These are phyloP conservation scores for Wasmannia auropunctata DNA, from an alignment of 1,140 invertebrate species.

Conservation along the genomic window DNA sequence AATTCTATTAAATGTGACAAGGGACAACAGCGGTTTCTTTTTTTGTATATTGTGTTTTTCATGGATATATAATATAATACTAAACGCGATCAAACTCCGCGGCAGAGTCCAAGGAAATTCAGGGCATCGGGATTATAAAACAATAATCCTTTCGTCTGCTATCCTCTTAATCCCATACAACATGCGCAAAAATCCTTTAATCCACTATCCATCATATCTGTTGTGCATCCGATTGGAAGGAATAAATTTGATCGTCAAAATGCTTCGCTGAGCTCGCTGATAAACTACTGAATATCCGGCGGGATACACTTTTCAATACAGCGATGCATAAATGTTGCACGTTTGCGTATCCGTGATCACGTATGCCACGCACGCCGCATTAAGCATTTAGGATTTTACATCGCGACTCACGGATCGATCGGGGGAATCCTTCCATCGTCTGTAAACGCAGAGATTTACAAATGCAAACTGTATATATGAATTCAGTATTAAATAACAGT, in stretches of 20 bases:
- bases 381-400: constrained; percentile 51
- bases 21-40: not conserved
- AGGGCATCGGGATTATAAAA: constrained; percentile 42
- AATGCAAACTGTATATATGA: not conserved
- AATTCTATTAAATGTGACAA: not conserved
- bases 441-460: constrained; percentile 11
- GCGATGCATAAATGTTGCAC: constrained; percentile 35
- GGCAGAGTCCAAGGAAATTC: constrained; percentile 32
- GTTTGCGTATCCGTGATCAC: constrained; percentile 37
- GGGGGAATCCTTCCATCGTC: not conserved
- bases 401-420: constrained; percentile 20
- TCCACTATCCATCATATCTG: constrained; percentile 66
- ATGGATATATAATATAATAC: not conserved
- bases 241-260: constrained; percentile 63
- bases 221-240: constrained; percentile 56
- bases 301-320: constrained; percentile 47
- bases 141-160: constrained; percentile 56
- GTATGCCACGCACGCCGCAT: constrained; percentile 36
- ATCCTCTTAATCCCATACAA: constrained; percentile 35
- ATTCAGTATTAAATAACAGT: not conserved
- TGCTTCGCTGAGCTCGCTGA: constrained; percentile 60
- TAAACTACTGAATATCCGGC: constrained; percentile 66
- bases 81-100: constrained; percentile 1
- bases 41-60: not conserved
- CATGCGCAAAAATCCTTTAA: constrained; percentile 60